Conservation (phyloP, 2,113 vertebrate species). For the Antechinus stuartii region DNA sequence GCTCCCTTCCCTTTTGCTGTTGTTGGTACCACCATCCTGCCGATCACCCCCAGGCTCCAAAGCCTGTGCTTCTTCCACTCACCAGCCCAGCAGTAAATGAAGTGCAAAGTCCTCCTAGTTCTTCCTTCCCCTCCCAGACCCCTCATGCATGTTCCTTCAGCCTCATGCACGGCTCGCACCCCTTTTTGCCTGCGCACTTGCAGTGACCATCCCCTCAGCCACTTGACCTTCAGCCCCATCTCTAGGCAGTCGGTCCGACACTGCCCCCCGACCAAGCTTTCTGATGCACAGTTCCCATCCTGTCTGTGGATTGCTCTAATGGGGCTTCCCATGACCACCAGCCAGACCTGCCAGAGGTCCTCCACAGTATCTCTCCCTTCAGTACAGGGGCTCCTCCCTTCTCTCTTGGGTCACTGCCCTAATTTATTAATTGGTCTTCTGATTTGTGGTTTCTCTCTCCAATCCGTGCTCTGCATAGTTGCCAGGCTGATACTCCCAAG, state of each 20-base stretch:
- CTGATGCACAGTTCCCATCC: background rate
- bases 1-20: background rate
- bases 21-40: background rate
- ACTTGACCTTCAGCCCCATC: background rate
- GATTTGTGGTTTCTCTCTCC: background rate
- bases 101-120: background rate
- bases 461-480: background rate
- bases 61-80: background rate
- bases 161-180: background rate
- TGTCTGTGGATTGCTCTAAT: background rate
- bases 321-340: background rate
- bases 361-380: background rate
- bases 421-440: background rate
- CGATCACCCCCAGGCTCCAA: background rate
- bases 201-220: background rate
- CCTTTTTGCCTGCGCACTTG: background rate
- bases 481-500: background rate
- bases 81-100: background rate
- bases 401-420: background rate
- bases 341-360: background rate
- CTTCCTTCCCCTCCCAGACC: background rate
- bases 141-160: background rate
- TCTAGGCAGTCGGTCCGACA: background rate
- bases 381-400: background rate
- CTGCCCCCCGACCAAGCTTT: background rate